These are phyloP conservation scores for Paramormyrops hopkinsi DNA, from an alignment of 2,797 vertebrate genomes.

Conservation along the genomic window DNA sequence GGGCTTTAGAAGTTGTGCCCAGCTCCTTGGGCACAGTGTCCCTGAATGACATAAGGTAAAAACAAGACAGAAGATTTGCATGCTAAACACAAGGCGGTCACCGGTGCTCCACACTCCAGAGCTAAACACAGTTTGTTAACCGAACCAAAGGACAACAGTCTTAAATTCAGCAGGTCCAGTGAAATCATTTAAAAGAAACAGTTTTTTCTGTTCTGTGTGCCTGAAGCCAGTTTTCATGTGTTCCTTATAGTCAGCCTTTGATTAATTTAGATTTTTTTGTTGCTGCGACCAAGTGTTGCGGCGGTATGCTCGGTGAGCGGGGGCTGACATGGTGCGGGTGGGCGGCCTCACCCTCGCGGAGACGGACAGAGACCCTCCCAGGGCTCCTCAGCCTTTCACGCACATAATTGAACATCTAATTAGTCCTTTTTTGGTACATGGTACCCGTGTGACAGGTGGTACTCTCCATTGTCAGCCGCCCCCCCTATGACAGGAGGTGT, in stretches of 20 bases:
- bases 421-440: not conserved
- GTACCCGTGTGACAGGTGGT: not conserved
- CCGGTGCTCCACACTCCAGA: not conserved
- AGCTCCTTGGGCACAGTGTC: constrained; percentile 20
- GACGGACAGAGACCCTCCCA: not conserved
- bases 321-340: not conserved
- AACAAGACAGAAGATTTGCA: not conserved
- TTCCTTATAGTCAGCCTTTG: not conserved
- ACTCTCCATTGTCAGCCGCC: not conserved
- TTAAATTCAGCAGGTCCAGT: not conserved
- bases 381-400: not conserved
- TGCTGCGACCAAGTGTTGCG: not conserved
- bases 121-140: not conserved
- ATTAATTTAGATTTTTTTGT: not conserved
- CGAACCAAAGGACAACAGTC: not conserved
- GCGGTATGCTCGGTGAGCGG: not conserved
- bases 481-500: not conserved
- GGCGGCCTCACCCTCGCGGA: not conserved
- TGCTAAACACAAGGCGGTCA: not conserved
- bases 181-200: not conserved
- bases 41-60: constrained; percentile 24
- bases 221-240: not conserved
- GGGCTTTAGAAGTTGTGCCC: not conserved
- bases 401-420: not conserved
- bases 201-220: not conserved